Percentiles rank a stretch among this genome's conserved stretches.
Evolutionary conservation across 2,888 invertebrate genomes (phyloP).

Genomic region (Lobophora halterata): DNA sequence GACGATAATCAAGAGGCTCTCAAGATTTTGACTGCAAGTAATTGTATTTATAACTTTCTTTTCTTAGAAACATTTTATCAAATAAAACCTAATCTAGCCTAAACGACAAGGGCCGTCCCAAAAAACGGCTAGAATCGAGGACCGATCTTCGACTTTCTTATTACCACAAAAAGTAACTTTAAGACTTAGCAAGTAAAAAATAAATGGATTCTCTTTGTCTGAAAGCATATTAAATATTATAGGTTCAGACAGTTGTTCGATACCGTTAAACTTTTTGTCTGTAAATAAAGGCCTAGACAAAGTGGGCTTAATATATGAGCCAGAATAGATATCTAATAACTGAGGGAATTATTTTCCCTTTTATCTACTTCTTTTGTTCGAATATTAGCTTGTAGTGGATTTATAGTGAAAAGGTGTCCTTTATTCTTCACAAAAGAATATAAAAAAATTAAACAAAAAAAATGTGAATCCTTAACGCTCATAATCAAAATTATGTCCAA

Average conservation of each 20-base stretch:
- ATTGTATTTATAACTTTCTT: too few relatives aligned
- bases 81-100: conserved; percentile 12
- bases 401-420: too few relatives aligned
- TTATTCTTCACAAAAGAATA: too few relatives aligned
- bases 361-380: too few relatives aligned
- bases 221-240: conserved; percentile 27
- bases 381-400: too few relatives aligned
- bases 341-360: too few relatives aligned
- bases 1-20: too few relatives aligned
- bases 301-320: conserved; percentile 3
- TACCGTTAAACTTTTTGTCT: conserved; percentile 9
- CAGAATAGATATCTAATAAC: too few relatives aligned
- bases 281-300: conserved; percentile 7
- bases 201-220: conserved; percentile 39
- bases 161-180: conserved; percentile 17
- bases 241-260: conserved; percentile 28
- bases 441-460: too few relatives aligned
- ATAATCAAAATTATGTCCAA: too few relatives aligned
- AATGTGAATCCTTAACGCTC: too few relatives aligned
- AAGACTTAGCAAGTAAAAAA: conserved; percentile 18
- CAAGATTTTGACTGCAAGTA: too few relatives aligned
- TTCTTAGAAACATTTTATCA: background rate
- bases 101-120: conserved; percentile 8
- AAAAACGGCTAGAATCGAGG: conserved; percentile 10
- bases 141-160: conserved; percentile 3